Percentiles rank a stretch among this genome's conserved stretches.
phyloP scores from a whole-genome alignment of 2,888 invertebrate species.

The Sarcophaga rosellei region DNA sequence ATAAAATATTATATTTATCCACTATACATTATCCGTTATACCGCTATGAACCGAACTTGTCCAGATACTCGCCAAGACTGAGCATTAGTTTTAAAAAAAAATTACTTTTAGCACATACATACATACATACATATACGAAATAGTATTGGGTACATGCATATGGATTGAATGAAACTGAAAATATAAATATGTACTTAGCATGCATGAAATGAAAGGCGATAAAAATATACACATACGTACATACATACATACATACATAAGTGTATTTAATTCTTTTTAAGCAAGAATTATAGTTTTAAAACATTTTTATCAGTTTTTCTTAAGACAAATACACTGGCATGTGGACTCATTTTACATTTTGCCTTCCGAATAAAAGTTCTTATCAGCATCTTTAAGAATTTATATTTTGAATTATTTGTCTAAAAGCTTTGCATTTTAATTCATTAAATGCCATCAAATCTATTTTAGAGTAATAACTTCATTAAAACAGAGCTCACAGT shows the following conservation, averaged over 20 bases:
- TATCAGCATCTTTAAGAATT: slow-evolving; percentile 69
- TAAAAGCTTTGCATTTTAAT: slow-evolving; percentile 16
- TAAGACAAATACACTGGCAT: slow-evolving; percentile 69
- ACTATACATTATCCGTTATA: slow-evolving; percentile 10
- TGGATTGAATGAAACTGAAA: slow-evolving; percentile 51
- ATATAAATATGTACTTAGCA: slow-evolving; percentile 36
- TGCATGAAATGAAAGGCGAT: slow-evolving; percentile 61
- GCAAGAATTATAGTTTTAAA: slow-evolving; percentile 56
- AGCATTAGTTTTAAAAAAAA: slow-evolving; percentile 65
- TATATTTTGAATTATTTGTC: slow-evolving; percentile 47
- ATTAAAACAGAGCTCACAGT: no score
- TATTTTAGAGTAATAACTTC: no score
- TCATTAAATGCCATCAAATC: slow-evolving; percentile 11
- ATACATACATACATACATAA: slow-evolving; percentile 41
- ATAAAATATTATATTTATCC: slow-evolving; percentile 21
- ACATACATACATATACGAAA: slow-evolving; percentile 24
- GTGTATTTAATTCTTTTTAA: slow-evolving; percentile 26
- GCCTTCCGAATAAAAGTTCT: slow-evolving; percentile 52
- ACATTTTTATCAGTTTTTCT: slow-evolving; percentile 67
- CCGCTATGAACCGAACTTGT: slow-evolving; percentile 67
- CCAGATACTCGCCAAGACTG: slow-evolving; percentile 69
- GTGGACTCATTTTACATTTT: slow-evolving; percentile 70
- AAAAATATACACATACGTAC: slow-evolving; percentile 52
- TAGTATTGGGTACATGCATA: slow-evolving; percentile 5
- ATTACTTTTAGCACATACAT: slow-evolving; percentile 35